Percentiles rank a stretch among this genome's conserved stretches.
These are phyloP conservation scores for Hipposideros larvatus DNA, from an alignment of 2,797 vertebrate genomes.

Conservation along the genomic window DNA sequence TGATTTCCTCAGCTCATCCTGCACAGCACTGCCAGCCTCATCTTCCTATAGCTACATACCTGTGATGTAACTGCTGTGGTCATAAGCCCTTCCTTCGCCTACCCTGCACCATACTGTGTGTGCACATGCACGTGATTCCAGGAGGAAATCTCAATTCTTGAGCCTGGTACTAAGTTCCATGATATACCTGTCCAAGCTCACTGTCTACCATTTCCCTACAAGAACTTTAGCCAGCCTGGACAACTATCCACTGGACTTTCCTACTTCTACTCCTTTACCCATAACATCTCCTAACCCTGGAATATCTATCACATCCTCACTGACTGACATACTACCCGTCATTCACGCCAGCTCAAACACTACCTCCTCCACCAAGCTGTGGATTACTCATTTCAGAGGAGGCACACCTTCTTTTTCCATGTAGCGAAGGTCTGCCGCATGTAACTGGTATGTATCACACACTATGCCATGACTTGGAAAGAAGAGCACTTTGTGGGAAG, in stretches of 20 bases:
- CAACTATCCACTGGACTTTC: not conserved
- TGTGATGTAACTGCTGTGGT: not conserved
- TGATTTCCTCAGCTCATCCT: not conserved
- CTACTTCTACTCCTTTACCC: not conserved
- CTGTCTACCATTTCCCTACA: not conserved
- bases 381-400: not conserved
- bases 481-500: not conserved
- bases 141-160: not conserved
- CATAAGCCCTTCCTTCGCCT: not conserved
- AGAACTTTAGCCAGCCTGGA: not conserved
- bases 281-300: not conserved
- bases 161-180: not conserved
- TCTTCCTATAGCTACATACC: not conserved
- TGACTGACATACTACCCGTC: not conserved
- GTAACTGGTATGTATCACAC: not conserved
- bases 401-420: not conserved
- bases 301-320: not conserved
- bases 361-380: not conserved
- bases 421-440: not conserved
- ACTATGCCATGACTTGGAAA: not conserved
- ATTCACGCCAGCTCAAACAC: not conserved
- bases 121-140: not conserved
- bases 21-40: not conserved
- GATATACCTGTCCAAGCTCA: conserved; percentile 2
- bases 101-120: not conserved